Evolutionary conservation across 1,140 invertebrate species (phyloP).

Genomic region (Paracyclopina nana): DNA sequence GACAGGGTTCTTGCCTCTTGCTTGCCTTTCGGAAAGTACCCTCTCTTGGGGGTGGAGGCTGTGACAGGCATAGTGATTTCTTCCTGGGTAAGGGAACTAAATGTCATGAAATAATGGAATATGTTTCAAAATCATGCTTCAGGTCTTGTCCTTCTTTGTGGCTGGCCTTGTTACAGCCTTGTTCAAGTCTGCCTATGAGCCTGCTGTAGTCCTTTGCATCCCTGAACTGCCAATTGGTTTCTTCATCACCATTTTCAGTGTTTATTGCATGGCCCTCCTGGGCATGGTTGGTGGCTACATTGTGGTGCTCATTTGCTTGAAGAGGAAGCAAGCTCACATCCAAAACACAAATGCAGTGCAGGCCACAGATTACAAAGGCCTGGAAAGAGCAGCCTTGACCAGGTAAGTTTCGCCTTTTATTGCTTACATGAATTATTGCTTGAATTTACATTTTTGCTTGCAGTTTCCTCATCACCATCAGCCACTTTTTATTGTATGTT

Average conservation of each 20-base stretch:
- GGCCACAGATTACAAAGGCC: slow-evolving; percentile 16
- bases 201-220: slow-evolving; percentile 24
- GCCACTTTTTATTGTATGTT: slow-evolving; percentile 23
- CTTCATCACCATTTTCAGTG: slow-evolving; percentile 23
- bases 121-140: too few species aligned
- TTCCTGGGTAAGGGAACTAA: too few species aligned
- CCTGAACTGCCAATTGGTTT: slow-evolving; percentile 24
- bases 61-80: slow-evolving; percentile 19
- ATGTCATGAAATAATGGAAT: too few species aligned
- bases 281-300: slow-evolving; percentile 23
- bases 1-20: slow-evolving; percentile 24
- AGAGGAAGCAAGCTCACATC: slow-evolving; percentile 15
- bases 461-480: slow-evolving; percentile 22
- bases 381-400: slow-evolving; percentile 20
- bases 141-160: slow-evolving; percentile 20
- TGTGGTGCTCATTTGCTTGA: slow-evolving; percentile 20
- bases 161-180: slow-evolving; percentile 20
- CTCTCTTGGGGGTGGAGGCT: slow-evolving; percentile 12
- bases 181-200: slow-evolving; percentile 23
- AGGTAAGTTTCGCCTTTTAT: too few species aligned
- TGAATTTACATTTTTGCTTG: too few species aligned
- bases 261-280: slow-evolving; percentile 23
- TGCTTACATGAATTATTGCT: too few species aligned
- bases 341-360: not conserved
- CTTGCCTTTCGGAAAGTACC: slow-evolving; percentile 23